A percentile compares a stretch with the other conserved stretches of the same genome.
Evolutionary conservation across 2,797 vertebrate genomes (phyloP).

Genomic region (Gastrophryne carolinensis): DNA sequence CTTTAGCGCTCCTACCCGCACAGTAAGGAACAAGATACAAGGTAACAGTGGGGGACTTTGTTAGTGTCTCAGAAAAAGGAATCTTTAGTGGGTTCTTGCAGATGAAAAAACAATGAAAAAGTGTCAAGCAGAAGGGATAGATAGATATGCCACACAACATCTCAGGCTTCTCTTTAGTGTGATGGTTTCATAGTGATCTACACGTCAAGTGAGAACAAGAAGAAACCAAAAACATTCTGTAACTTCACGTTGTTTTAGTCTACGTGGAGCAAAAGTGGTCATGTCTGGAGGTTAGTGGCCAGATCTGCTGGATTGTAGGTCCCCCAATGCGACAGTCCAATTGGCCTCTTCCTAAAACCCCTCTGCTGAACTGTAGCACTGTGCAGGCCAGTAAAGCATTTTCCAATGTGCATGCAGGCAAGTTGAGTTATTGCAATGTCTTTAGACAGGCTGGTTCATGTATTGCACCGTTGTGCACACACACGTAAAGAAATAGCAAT

Average conservation of each 20-base stretch:
- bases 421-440: too few relatives aligned
- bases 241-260: background rate
- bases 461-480: too few relatives aligned
- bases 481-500: too few relatives aligned
- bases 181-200: constrained; percentile 5
- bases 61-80: constrained; percentile 54
- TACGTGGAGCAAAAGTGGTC: background rate
- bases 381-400: too few relatives aligned
- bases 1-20: constrained; percentile 42
- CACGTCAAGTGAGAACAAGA: background rate
- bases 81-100: constrained; percentile 55
- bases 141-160: constrained; percentile 47
- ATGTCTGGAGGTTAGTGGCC: too few relatives aligned
- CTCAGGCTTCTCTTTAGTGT: constrained; percentile 8
- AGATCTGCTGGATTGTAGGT: too few relatives aligned
- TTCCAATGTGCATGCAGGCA: too few relatives aligned
- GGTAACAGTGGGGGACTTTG: constrained; percentile 51
- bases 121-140: constrained; percentile 38
- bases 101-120: constrained; percentile 56
- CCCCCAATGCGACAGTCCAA: too few relatives aligned
- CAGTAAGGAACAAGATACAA: constrained; percentile 48
- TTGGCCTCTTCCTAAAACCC: too few relatives aligned
- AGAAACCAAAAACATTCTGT: background rate
- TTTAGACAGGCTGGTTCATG: too few relatives aligned
- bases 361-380: too few relatives aligned